Evolutionary conservation across 2,113 vertebrate species (phyloP), one percentile per base, ranked within the genome.

Genomic region (Pomatostomus ruficeps): DNA sequence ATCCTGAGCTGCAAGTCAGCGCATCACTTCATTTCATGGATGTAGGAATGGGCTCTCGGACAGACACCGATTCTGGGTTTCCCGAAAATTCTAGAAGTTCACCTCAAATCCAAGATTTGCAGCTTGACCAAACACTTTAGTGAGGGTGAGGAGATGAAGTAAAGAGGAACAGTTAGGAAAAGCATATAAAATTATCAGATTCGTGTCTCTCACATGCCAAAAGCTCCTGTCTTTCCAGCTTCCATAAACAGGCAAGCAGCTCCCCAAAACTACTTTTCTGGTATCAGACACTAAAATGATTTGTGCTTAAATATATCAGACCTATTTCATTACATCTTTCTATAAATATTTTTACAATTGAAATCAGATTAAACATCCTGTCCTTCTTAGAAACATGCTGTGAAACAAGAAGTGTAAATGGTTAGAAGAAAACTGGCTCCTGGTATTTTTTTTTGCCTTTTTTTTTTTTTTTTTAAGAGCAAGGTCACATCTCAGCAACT

Each of bases 401-500:
- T 65, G 57, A 94, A 95, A 85, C 67, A 91, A 85, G 46, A 55
- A 89, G 35, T 55, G 49, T 52, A 85, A 93, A 66, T 67, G 73
- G 63, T 29, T 67, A 40, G 24, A 43, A 92, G 35, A 76, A 72
- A 97, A 89, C 86, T 70, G 95, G 72, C 77, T 97, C 80, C 75
- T 97, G 95, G 14, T 55, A 20, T 51, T 80, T 75, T 33, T 17
- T 49, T 75, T 48, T 91, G 42, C 15, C 28, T 7, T 6, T 14
- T 29, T 31, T 25, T 35, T 67, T 42, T 72, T 72, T 52, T 59
- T 81, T 71, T 98, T 86, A 97, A 97, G 98, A 99, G 98, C 98
- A 99, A 99, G 99, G 99, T 99, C 98, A 99, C 98, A 98, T 98
- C 98, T 98, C 97, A 98, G 98, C 98, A 98, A 98, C 98, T 95